Percentiles rank a stretch among this genome's conserved stretches.
Conservation (phyloP, 2,888 invertebrate genomes). For the Eulithis prunata region DNA sequence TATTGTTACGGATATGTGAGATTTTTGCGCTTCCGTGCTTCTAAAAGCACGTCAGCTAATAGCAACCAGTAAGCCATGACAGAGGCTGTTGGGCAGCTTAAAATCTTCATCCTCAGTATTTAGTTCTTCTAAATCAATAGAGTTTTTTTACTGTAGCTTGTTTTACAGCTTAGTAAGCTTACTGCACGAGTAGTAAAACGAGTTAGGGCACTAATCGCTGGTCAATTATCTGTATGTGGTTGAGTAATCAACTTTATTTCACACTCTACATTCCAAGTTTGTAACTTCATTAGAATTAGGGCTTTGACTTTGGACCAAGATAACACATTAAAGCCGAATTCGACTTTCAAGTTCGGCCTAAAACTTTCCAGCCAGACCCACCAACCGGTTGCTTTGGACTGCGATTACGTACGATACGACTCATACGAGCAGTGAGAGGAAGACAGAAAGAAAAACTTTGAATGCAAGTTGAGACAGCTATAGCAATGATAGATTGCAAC, state of each 20-base stretch:
- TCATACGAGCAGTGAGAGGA: slow-evolving; percentile 9
- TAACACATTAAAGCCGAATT: slow-evolving; percentile 5
- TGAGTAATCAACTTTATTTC: not conserved
- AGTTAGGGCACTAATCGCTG: not conserved
- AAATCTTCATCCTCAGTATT: no score
- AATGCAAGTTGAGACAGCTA: slow-evolving; percentile 14
- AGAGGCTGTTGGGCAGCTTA: no score
- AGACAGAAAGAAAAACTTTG: slow-evolving; percentile 21
- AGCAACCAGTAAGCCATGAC: no score
- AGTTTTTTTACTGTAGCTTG: not conserved
- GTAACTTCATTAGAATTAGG: slow-evolving; percentile 1
- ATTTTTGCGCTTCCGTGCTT: no score
- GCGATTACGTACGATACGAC: slow-evolving; percentile 7
- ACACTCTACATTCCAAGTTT: not conserved
- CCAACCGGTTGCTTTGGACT: slow-evolving; percentile 29
- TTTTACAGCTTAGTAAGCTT: not conserved
- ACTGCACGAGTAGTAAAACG: not conserved
- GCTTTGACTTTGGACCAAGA: slow-evolving; percentile 4
- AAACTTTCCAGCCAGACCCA: slow-evolving; percentile 27
- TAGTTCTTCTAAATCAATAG: no score
- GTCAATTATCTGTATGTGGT: not conserved
- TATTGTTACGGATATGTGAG: no score
- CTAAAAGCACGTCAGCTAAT: no score
- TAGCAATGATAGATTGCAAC: slow-evolving; percentile 3
- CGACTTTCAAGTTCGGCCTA: slow-evolving; percentile 20